Evolutionary conservation across 2,113 vertebrate genomes (phyloP), one percentile per base, ranked within the genome.

Genomic region (Xyliphius kryptos): DNA sequence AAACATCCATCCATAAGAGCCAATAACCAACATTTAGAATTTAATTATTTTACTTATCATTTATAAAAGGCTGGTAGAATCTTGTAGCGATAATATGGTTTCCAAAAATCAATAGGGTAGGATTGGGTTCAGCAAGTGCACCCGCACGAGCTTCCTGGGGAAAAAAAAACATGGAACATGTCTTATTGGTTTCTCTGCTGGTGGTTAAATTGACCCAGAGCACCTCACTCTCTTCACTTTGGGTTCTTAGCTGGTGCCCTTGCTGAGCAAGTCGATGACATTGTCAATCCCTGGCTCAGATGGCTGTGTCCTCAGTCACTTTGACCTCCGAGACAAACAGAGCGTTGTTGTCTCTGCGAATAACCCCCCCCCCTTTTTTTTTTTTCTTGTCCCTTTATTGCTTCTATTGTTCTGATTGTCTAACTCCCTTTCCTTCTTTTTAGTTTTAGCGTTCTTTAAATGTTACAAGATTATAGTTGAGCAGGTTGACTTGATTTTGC

Each of bases 241-340:
- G 10, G 1, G 9, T 21, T 12, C 41, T 14, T 6, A 11, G 36
- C 17, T 12, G 51, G 36, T 40, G 36, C 56, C 14, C 4, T 41
- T 26, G 38, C 48, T 21, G n/a, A 22, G 6, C 26, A 37, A 43
- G 32, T 21, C 49, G 44, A 56, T 66, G 53, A 56, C 26, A 15
- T 65, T 65, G 22, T 37, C 5, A 20, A 20, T 49, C 17, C 17
- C 46, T 58, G 47, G 20, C 48, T 66, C 55, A 36, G 20, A 43
- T 37, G 20, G n/a, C 51, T 26, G 6, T 50, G 17, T 58, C 46
- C 37, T 26, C 20, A 58, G 54, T 32, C 55, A 32, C 47, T 49
- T 50, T 50, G 19, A 59, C 56, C 19, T 10, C 54, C 1, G 36
- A 15, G 37, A 50, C 54, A 66, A 50, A 66, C 54, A 56, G 40